Evolutionary conservation across 2,888 invertebrate species (phyloP).

Genomic region (Gisinianus flammeolus): DNA sequence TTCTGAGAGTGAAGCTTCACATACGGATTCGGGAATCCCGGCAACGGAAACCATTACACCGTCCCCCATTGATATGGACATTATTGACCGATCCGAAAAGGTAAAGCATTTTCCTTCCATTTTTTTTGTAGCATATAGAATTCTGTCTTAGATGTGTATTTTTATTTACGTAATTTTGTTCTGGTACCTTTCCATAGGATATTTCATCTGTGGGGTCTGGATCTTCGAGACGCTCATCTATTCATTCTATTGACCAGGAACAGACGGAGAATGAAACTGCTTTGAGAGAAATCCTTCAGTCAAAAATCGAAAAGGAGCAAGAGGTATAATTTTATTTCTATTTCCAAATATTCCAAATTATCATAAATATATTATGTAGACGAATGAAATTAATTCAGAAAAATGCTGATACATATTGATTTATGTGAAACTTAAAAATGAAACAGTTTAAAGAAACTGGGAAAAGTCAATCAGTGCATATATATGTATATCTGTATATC

Average conservation of each 20-base stretch:
- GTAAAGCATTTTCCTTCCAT: background rate
- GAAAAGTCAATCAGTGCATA: no score
- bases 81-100: conserved; percentile 40
- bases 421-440: background rate
- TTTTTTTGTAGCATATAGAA: background rate
- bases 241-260: conserved; percentile 41
- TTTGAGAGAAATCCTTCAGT: conserved; percentile 54
- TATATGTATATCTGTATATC: no score
- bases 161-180: background rate
- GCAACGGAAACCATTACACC: conserved; percentile 55
- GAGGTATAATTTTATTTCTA: conserved; percentile 43
- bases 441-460: no score
- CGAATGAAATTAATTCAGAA: background rate
- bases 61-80: conserved; percentile 55
- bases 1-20: conserved; percentile 56
- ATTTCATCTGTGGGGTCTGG: conserved; percentile 38
- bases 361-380: background rate
- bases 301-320: conserved; percentile 51
- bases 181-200: conserved; percentile 20
- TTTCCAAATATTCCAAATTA: background rate
- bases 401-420: background rate
- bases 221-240: conserved; percentile 54
- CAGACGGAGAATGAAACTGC: conserved; percentile 50
- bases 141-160: background rate
- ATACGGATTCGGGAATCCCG: conserved; percentile 58